Percentiles rank a stretch among this genome's conserved stretches.
Conservation (phyloP, 2,797 vertebrate species). For the Eulemur coronatus region DNA sequence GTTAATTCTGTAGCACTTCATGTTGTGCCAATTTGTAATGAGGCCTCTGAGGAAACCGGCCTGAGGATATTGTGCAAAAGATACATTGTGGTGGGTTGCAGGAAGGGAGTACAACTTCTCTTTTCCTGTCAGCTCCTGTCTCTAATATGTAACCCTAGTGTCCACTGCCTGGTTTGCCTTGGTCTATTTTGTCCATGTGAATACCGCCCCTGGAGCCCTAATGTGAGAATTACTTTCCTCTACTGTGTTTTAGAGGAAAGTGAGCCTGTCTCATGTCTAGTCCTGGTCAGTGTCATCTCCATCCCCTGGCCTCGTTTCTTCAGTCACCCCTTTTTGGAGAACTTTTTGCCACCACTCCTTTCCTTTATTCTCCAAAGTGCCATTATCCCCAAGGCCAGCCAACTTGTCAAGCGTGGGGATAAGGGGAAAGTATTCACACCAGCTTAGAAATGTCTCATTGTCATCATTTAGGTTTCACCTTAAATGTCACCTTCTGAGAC, state of each 20-base stretch:
- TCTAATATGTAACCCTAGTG: neutral
- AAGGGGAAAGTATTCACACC: neutral
- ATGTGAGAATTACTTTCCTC: neutral
- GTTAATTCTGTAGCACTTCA: slow-evolving; percentile 17
- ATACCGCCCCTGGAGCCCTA: neutral
- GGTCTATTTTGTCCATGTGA: neutral
- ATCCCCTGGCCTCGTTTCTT: neutral
- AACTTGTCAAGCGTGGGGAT: neutral
- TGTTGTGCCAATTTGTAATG: neutral
- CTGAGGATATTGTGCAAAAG: neutral
- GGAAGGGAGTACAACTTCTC: neutral
- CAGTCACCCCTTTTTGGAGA: neutral
- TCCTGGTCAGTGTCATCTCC: neutral
- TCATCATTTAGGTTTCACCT: neutral
- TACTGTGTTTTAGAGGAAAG: neutral
- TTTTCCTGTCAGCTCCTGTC: neutral
- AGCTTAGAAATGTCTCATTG: neutral
- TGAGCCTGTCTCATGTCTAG: neutral
- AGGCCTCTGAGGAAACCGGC: neutral
- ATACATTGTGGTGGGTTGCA: neutral
- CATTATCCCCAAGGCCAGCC: neutral
- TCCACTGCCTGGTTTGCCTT: neutral
- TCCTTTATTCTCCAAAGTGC: neutral
- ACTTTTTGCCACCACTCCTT: neutral
- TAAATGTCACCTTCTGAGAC: neutral